Evolutionary conservation across 1,140 invertebrate species (phyloP), one percentile per base, ranked within the genome.

Genomic region (Diuraphis noxia): DNA sequence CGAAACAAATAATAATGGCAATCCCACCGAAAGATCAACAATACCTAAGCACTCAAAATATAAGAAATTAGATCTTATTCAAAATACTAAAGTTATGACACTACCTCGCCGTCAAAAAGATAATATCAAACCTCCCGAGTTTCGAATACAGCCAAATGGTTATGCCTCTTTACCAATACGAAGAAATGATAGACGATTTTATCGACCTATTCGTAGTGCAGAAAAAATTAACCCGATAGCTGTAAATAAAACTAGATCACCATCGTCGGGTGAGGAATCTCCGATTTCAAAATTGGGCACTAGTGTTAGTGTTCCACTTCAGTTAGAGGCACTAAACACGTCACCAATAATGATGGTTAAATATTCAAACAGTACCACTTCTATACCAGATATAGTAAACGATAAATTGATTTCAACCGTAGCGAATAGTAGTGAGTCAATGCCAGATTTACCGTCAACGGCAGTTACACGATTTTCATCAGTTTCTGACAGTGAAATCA

Each of bases 401-500:
- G 77, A 91, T 30, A 91, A 82, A 49, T 40, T 21, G 52, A 91
- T 46, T 38, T 9, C n/a, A 0, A 38, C 43, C 30, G 72, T 90
- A 30, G n/a, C 88, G 25, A 90, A 90, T 49, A 91, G 43, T 88
- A 92, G 92, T 92, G 94, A 94, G 84, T 94, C 94, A 13, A 94
- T 94, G 94, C 94, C 94, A 1, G 94, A 95, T 93, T 93, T 95
- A n/a, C 92, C 92, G 17, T 46, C 93, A 92, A 93, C 92, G 38
- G 93, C 93, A 13, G 94, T 93, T 86, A 93, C 93, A 10, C 77
- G 43, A 30, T 93, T 92, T 30, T 92, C 93, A 17, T 92, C 92
- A 52, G 92, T 93, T 34, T 94, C 94, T 25, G 93, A 93, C 17
- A 93, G 93, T 92, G 94, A 94, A 92, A 94, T 94, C 56, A 94